Base-by-base conservation (phyloP, 1,140 invertebrate species). In the Magallana angulata region DNA sequence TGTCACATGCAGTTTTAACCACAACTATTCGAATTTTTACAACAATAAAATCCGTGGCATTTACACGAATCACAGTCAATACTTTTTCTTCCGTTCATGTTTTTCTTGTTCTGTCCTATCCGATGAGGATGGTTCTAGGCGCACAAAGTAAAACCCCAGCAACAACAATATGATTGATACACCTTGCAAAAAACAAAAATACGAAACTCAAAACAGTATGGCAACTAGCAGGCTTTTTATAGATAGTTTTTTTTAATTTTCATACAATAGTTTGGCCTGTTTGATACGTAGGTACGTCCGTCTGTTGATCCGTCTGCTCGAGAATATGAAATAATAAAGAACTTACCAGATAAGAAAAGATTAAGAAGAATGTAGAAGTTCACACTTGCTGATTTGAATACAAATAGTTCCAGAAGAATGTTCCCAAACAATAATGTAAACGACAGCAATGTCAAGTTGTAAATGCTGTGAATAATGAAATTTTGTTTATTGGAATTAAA, bases 371-470 rank as follows among this genome's bases (percentile, higher is more conserved):
- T 11, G 7, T 18, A 12, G 24, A 76, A 76, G 14, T 76, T 76
- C 18, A 30, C 68, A 76, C 24, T 12, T 30, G 68, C 24, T 76
- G 68, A 92, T 48, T 89, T 90, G 76, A 89, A 93, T 9, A 91
- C 9, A 16, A 88, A 88, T 14, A 92, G 57, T 81, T 93, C 92
- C 56, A 90, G 87, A 18, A 89, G 11, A 86, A 91, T 93, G 85
- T 93, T 91, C 58, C 84, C 87, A 30, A 92, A 87, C 8, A 91
- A 91, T 59, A 92, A 57, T 24, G 91, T 57, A 86, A 92, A 93
- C 71, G 93, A 92, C 24, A 92, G 71, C 14, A 93, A 82, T 57
- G 92, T 92, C 18, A 91, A 80, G 30, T 91, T 86, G 84, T 92
- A 92, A 64, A 92, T 11, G 59, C 90, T 91, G 89, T 36, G 88